Evolutionary conservation across 2,113 vertebrate genomes (phyloP).

Genomic region (Neogobius melanostomus): DNA sequence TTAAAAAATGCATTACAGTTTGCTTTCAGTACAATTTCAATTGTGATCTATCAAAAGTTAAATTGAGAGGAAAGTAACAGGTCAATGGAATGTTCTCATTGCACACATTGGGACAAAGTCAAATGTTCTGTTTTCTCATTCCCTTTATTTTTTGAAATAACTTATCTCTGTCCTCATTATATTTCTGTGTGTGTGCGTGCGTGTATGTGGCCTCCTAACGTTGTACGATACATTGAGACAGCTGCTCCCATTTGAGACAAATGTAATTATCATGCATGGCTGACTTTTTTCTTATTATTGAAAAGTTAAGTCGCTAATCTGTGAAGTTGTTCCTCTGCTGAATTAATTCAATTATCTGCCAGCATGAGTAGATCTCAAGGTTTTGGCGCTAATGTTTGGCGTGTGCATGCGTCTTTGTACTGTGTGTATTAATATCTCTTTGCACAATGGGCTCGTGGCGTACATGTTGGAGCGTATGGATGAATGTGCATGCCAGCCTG

Average conservation of each 20-base stretch:
- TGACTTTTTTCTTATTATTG: constrained; percentile 73
- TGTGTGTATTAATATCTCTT: constrained; percentile 31
- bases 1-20: too few relatives aligned
- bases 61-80: background rate
- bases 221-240: constrained; percentile 63
- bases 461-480: constrained; percentile 19
- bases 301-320: constrained; percentile 76
- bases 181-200: constrained; percentile 13
- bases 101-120: background rate
- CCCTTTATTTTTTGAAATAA: background rate
- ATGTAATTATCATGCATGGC: constrained; percentile 72
- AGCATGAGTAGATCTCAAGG: constrained; percentile 60
- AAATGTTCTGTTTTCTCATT: background rate
- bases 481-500: constrained; percentile 31
- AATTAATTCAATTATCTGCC: constrained; percentile 75
- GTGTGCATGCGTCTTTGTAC: constrained; percentile 37
- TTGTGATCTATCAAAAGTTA: too few relatives aligned
- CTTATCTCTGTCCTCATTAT: constrained; percentile 3
- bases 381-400: constrained; percentile 48
- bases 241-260: constrained; percentile 73
- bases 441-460: constrained; percentile 12
- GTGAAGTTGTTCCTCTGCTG: constrained; percentile 70
- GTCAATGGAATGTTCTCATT: background rate
- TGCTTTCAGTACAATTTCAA: too few relatives aligned
- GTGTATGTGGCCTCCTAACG: constrained; percentile 40